phyloP scores from a whole-genome alignment of 2,113 vertebrate species.

The Oncorhynchus gorbuscha region DNA sequence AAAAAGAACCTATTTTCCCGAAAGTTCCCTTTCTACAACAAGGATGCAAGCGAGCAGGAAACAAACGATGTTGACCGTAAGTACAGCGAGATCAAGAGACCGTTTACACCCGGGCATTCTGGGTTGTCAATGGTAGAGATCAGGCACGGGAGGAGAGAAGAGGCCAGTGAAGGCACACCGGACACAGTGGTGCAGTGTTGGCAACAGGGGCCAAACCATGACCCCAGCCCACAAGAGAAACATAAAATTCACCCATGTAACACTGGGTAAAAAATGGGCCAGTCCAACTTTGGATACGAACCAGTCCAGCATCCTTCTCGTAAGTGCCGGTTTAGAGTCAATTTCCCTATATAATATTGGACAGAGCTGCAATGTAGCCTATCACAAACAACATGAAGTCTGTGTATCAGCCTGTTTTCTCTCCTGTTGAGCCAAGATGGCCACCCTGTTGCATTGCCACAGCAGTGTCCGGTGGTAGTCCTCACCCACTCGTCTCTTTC shows the following conservation, averaged over 20 bases:
- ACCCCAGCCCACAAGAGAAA: background rate
- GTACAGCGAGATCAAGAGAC: constrained; percentile 25
- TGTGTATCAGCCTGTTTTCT: background rate
- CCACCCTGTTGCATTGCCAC: constrained; percentile 13
- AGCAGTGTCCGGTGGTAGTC: constrained; percentile 63
- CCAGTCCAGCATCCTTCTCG: background rate
- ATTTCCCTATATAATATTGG: background rate
- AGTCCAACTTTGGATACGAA: too few relatives aligned
- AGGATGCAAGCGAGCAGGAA: constrained; percentile 90
- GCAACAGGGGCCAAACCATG: constrained; percentile 10
- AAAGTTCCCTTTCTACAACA: constrained; percentile 95
- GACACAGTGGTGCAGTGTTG: constrained; percentile 58
- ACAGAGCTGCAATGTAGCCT: background rate
- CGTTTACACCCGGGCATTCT: constrained; percentile 19
- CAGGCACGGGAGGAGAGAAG: constrained; percentile 70
- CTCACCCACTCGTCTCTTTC: constrained; percentile 61
- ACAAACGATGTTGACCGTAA: constrained; percentile 74
- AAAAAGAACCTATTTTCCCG: constrained; percentile 90
- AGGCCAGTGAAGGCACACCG: constrained; percentile 77
- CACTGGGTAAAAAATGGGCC: background rate
- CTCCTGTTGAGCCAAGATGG: constrained; percentile 22
- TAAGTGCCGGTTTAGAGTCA: background rate
- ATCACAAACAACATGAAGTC: background rate
- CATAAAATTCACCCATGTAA: background rate
- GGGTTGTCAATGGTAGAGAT: constrained; percentile 51